Evolutionary conservation across 2,113 vertebrate species (phyloP).

Genomic region (Neoarius graeffei): DNA sequence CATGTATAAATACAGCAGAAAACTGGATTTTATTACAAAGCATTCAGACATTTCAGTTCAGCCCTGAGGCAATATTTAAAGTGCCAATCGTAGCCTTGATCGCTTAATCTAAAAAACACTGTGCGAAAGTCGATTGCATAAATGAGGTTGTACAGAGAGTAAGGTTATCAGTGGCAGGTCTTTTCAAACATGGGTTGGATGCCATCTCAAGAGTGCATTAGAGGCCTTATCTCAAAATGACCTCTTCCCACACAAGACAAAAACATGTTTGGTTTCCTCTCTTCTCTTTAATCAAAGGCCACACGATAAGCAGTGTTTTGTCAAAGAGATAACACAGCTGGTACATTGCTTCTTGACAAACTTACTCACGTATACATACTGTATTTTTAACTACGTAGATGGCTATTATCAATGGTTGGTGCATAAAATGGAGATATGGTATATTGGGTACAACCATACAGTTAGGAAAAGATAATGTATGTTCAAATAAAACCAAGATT

Average conservation of each 20-base stretch:
- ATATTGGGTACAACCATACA: background rate
- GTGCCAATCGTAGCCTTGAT: background rate
- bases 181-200: constrained; percentile 24
- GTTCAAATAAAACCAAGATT: background rate
- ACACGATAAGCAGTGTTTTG: constrained; percentile 7
- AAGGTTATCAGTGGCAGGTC: constrained; percentile 22
- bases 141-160: background rate
- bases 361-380: background rate
- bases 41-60: background rate
- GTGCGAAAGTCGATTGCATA: background rate
- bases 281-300: background rate
- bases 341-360: background rate
- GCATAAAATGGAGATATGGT: background rate
- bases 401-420: background rate
- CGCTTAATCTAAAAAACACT: background rate
- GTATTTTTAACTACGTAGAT: background rate
- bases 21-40: background rate
- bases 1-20: background rate
- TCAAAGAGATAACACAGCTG: background rate
- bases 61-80: background rate
- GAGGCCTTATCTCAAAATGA: constrained; percentile 33
- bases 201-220: constrained; percentile 22
- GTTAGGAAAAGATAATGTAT: background rate
- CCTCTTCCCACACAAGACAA: constrained; percentile 27
- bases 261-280: constrained; percentile 33